phyloP scores from a whole-genome alignment of 1,140 invertebrate genomes.

The Drosophila saltans region DNA sequence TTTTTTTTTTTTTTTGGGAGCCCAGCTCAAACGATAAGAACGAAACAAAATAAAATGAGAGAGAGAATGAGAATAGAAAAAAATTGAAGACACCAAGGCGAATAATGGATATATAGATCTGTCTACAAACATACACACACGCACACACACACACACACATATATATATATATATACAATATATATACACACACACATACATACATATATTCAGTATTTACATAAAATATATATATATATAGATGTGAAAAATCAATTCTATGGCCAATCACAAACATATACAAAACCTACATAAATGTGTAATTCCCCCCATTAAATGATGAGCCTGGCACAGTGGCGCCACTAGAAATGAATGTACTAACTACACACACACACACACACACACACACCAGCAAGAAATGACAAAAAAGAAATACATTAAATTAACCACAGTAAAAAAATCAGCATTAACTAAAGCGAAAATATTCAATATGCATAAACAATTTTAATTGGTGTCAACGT shows the following conservation, averaged over 20 bases:
- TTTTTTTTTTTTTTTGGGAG: conserved; percentile 30
- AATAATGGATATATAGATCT: background rate
- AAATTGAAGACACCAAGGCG: conserved; percentile 9
- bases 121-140: background rate
- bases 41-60: conserved; percentile 3
- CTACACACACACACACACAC: too few species aligned
- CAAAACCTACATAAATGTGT: background rate
- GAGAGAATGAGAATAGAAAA: conserved; percentile 1
- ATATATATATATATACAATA: background rate
- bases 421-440: conserved; percentile 4
- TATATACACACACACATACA: background rate
- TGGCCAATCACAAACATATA: background rate
- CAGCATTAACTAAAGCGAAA: conserved; percentile 11
- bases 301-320: background rate
- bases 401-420: background rate
- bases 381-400: too few species aligned
- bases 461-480: conserved; percentile 19
- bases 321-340: too few species aligned
- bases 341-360: background rate
- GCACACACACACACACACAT: background rate
- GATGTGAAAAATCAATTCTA: background rate
- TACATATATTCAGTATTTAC: background rate
- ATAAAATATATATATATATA: background rate
- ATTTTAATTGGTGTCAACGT: conserved; percentile 55
- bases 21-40: conserved; percentile 32